Percentiles rank a stretch among this genome's conserved stretches.
Evolutionary conservation across 2,888 invertebrate species (phyloP).

Genomic region (Campopleginae sp.): DNA sequence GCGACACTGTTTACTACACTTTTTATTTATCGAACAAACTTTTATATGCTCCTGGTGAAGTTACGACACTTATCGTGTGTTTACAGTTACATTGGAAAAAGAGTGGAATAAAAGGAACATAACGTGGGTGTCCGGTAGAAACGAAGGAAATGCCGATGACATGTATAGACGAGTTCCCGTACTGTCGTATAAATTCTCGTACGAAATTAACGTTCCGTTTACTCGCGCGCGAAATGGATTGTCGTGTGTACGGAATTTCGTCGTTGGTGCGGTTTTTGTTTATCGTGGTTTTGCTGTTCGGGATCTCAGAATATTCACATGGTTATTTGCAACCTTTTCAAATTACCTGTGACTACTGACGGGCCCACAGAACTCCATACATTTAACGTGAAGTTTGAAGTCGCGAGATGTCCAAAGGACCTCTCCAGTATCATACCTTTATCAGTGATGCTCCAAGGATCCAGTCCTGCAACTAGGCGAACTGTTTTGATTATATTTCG

Average conservation of each 20-base stretch:
- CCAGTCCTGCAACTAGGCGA: conserved; percentile 70
- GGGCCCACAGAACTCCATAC: conserved; percentile 68
- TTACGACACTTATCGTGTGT: conserved; percentile 11
- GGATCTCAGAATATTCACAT: conserved; percentile 33
- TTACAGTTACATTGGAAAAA: conserved; percentile 10
- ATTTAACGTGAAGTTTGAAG: conserved; percentile 71
- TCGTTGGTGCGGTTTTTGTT: conserved; percentile 48
- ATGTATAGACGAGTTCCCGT: conserved; percentile 7
- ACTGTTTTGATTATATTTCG: conserved; percentile 66
- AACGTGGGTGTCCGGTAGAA: conserved; percentile 18
- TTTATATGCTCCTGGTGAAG: not conserved
- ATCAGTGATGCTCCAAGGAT: conserved; percentile 73
- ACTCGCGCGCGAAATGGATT: conserved; percentile 68
- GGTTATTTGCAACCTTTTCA: too few species aligned
- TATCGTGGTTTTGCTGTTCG: conserved; percentile 37
- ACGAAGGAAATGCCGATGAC: conserved; percentile 10
- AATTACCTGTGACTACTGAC: conserved; percentile 72
- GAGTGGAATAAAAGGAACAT: not conserved
- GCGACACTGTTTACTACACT: not conserved
- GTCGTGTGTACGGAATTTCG: conserved; percentile 52
- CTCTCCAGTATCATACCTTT: conserved; percentile 72
- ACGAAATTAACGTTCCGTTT: conserved; percentile 63
- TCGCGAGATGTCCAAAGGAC: too few species aligned
- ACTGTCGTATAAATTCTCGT: conserved; percentile 64
- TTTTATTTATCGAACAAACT: not conserved